These are phyloP conservation scores for Lutjanus campechanus DNA, from an alignment of 2,797 vertebrate genomes.

Conservation along the genomic window DNA sequence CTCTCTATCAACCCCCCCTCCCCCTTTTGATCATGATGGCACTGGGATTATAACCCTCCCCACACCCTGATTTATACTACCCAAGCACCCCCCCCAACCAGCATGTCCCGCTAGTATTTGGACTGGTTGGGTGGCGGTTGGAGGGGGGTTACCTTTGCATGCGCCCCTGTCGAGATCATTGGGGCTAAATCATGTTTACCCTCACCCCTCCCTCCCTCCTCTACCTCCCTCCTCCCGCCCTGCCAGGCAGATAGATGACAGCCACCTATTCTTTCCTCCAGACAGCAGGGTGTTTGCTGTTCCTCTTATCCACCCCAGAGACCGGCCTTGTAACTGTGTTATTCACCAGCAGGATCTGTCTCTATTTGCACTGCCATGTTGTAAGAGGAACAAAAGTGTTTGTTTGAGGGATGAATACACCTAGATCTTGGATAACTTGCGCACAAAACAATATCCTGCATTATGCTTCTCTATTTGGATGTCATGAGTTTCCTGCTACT, in stretches of 20 bases:
- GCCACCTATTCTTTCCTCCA: conserved; percentile 71
- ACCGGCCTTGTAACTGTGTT: conserved; percentile 66
- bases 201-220: conserved; percentile 41
- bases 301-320: conserved; percentile 77
- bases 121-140: conserved; percentile 35
- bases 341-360: conserved; percentile 63
- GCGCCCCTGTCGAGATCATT: conserved; percentile 69
- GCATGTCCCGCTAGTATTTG: conserved; percentile 64
- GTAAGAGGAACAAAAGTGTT: conserved; percentile 65
- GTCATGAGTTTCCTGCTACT: neutral
- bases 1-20: conserved; percentile 46
- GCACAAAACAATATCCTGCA: conserved; percentile 47
- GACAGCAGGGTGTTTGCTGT: conserved; percentile 79
- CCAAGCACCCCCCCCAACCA: conserved; percentile 36
- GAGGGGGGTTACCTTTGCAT: conserved; percentile 60
- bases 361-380: conserved; percentile 67
- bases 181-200: conserved; percentile 78
- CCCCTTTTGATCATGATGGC: conserved; percentile 53
- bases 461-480: conserved; percentile 8
- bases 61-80: conserved; percentile 58
- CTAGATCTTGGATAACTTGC: conserved; percentile 55
- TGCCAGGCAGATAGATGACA: conserved; percentile 74
- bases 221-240: conserved; percentile 36
- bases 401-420: conserved; percentile 59
- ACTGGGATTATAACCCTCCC: conserved; percentile 73